phyloP scores from a whole-genome alignment of 2,888 invertebrate genomes.

The Drosophila prostipennis region DNA sequence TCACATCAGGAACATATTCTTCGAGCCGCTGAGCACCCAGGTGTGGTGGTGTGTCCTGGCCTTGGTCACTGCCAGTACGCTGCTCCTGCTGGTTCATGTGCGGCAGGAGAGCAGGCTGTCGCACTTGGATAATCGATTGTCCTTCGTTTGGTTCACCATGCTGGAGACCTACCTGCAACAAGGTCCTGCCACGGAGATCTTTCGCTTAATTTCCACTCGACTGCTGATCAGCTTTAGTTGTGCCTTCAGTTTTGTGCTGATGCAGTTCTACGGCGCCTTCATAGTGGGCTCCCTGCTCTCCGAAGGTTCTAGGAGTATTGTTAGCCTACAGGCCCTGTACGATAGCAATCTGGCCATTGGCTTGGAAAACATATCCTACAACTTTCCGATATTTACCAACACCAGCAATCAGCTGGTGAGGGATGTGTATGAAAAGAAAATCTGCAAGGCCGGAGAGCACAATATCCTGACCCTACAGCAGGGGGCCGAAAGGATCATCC shows the following conservation, averaged over 20 bases:
- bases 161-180: conserved; percentile 81
- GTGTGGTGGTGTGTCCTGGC: conserved; percentile 80
- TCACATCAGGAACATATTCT: conserved; percentile 81
- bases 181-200: conserved; percentile 74
- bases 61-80: conserved; percentile 58
- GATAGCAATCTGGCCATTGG: conserved; percentile 80
- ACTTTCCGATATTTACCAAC: conserved; percentile 73
- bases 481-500: conserved; percentile 69
- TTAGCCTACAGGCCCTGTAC: conserved; percentile 70
- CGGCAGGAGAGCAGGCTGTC: conserved; percentile 59
- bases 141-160: conserved; percentile 76
- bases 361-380: conserved; percentile 81
- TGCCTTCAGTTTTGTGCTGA: conserved; percentile 78
- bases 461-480: conserved; percentile 72
- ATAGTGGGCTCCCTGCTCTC: conserved; percentile 82
- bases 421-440: conserved; percentile 71
- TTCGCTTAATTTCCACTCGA: conserved; percentile 76
- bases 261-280: conserved; percentile 82
- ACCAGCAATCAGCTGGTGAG: conserved; percentile 65
- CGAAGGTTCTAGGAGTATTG: conserved; percentile 74
- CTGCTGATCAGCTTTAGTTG: conserved; percentile 71
- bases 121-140: conserved; percentile 58
- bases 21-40: conserved; percentile 74
- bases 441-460: conserved; percentile 60
- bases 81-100: conserved; percentile 69